These are phyloP conservation scores for Uloborus plumipes DNA, from an alignment of 2,888 invertebrate genomes.

Conservation along the genomic window DNA sequence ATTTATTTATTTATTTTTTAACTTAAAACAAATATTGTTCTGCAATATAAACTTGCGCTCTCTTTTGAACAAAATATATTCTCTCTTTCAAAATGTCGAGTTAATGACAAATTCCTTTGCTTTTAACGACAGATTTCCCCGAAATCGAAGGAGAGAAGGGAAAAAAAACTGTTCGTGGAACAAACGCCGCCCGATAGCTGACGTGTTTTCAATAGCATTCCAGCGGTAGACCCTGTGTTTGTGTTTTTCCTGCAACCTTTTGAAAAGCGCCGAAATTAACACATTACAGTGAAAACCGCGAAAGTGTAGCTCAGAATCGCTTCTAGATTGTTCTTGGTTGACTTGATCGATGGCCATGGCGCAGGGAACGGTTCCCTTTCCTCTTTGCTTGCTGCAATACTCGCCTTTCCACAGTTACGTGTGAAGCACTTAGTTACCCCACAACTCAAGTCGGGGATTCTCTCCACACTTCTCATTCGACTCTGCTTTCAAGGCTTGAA, in stretches of 20 bases:
- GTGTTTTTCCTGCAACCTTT: constrained; percentile 44
- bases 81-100: background rate
- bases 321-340: constrained; percentile 47
- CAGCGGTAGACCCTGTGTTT: constrained; percentile 36
- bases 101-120: background rate
- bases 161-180: background rate
- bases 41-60: background rate
- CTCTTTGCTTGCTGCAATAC: constrained; percentile 44
- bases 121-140: too few species aligned
- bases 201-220: constrained; percentile 41
- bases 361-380: constrained; percentile 40
- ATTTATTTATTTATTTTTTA: too few species aligned
- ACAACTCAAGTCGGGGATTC: constrained; percentile 38
- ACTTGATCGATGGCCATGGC: constrained; percentile 50
- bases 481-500: too few species aligned
- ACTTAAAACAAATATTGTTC: too few species aligned
- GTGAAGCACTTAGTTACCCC: constrained; percentile 54
- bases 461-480: constrained; percentile 38
- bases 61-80: background rate
- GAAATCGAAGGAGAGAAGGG: constrained; percentile 27
- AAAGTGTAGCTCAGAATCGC: constrained; percentile 27
- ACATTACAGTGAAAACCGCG: constrained; percentile 57
- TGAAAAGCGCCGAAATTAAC: constrained; percentile 59
- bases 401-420: constrained; percentile 32
- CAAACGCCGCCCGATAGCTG: too few species aligned